Base-by-base conservation (phyloP, 1,140 invertebrate species). In the Drosophila willistoni region DNA sequence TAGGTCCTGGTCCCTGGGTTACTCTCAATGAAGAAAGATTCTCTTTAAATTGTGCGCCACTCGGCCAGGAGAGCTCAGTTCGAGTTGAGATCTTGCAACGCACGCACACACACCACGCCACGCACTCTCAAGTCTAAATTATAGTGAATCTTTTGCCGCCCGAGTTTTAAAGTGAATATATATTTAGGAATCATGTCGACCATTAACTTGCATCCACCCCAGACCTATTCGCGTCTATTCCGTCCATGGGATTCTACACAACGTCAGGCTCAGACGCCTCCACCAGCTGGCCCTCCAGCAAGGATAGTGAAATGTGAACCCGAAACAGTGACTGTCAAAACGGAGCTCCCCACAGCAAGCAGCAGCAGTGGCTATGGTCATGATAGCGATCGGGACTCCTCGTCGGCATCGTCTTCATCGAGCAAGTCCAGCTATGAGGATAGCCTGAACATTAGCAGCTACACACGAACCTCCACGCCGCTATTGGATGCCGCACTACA, bases 141-240 rank as follows among this genome's bases (percentile, higher is more conserved):
- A 17, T 33, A 62, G 7, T 39, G 55, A 61, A 67, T 64, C 63
- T 54, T 36, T 68, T 66, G 68, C 61, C 39, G 44, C 22, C 51
- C 81, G 78, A 79, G 79, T 73, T 64, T 73, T 64, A 25, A 55
- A 70, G 70, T 60, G 42, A 63, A 10, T 33, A 64, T 29, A 62
- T 9, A 62, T 12, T 47, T 14, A 42, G 44, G n/a, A 51, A 22
- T 34, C 34, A 91, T 92, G 91, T 92, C 91, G 69, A 76, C 77
- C 19, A 74, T 91, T 65, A 91, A 91, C 62, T 73, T 91, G 74
- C 83, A 81, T 59, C 90, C 91, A 57, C 90, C 91, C 55, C 91
- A 92, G 87, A 92, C 91, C 22, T 92, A 92, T 61, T 92, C 91
- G 66, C 84, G 91, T 36, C 75, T 92, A 17, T 92, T 92, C 75